These are phyloP conservation scores for Xestia rhomboidea DNA, from an alignment of 2,888 invertebrate species.

Conservation along the genomic window DNA sequence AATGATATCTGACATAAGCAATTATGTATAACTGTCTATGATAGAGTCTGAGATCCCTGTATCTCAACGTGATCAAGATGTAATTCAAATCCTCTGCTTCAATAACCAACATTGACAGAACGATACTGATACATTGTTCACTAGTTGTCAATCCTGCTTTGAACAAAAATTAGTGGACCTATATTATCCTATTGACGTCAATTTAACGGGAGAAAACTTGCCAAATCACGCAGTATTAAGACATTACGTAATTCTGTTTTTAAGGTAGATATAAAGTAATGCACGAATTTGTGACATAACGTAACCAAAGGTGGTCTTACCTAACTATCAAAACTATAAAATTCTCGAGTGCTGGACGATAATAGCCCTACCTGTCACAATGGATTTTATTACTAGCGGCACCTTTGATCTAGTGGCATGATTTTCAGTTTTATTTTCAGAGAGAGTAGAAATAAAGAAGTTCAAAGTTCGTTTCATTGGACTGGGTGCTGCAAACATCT, in stretches of 20 bases:
- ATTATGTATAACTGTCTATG: conserved; percentile 14
- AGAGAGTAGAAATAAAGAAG: background rate
- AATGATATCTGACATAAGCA: conserved; percentile 23
- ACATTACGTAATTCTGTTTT: background rate
- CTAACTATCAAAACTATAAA: conserved; percentile 5
- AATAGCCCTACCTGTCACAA: conserved; percentile 2
- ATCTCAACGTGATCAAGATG: background rate
- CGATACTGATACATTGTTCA: background rate
- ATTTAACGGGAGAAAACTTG: background rate
- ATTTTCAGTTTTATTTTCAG: conserved; percentile 28
- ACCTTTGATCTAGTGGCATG: conserved; percentile 12
- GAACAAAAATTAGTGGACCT: background rate
- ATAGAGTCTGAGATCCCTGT: background rate
- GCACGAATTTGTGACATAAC: background rate
- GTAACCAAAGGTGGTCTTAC: background rate
- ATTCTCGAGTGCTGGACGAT: background rate
- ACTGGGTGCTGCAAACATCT: background rate
- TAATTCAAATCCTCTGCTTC: background rate
- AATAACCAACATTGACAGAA: background rate
- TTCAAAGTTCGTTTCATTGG: background rate
- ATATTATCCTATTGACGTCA: background rate
- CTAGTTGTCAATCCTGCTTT: background rate
- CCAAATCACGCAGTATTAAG: background rate
- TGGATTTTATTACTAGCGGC: background rate
- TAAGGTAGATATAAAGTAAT: background rate